Base-by-base conservation (phyloP, 2,797 vertebrate species). In the Oceanodroma leucorhoa region DNA sequence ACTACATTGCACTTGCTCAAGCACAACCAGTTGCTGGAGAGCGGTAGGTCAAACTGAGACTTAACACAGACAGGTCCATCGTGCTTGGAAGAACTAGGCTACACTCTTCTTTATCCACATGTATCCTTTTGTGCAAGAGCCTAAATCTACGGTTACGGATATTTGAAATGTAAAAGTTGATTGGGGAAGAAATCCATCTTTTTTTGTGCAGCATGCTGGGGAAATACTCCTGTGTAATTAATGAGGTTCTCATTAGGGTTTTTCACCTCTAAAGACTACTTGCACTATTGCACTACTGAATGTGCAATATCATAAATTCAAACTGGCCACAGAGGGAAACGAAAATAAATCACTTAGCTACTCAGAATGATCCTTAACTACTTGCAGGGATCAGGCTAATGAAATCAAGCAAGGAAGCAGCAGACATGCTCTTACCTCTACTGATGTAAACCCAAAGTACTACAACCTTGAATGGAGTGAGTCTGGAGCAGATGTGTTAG, bases 101-200 rank as follows among this genome's bases (percentile, higher is more conserved):
- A 2, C 9, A 1, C 50, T n/a, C 4, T 51, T 48, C 30, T 43
- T 38, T 48, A 43, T 27, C 46, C 17, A 0, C 29, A 7, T 29
- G 30, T 11, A 9, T 53, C 19, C 61, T 46, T 87, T 32, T 45
- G 32, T 70, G 75, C 57, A 51, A 22, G 40, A 66, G 46, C 22
- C 22, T 60, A 43, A 38, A 48, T 21, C 40, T 55, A 16, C 23
- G 26, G 30, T 41, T 87, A 53, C 0, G 1, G 29, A 3, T 72
- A 24, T 75, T 21, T 70, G 32, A 80, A 73, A 76, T 40, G 18
- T 41, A 32, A 30, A 57, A 70, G 57, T 11, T 27, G 22, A 57
- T 11, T 38, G 71, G 36, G 64, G 22, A 55, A 66, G 58, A 55
- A 70, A 50, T 43, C 24, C 10, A 5, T 76, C 26, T 75, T 26